Evolutionary conservation across 2,888 invertebrate species (phyloP), one percentile per base, ranked within the genome.

Genomic region (Andrena minutula): DNA sequence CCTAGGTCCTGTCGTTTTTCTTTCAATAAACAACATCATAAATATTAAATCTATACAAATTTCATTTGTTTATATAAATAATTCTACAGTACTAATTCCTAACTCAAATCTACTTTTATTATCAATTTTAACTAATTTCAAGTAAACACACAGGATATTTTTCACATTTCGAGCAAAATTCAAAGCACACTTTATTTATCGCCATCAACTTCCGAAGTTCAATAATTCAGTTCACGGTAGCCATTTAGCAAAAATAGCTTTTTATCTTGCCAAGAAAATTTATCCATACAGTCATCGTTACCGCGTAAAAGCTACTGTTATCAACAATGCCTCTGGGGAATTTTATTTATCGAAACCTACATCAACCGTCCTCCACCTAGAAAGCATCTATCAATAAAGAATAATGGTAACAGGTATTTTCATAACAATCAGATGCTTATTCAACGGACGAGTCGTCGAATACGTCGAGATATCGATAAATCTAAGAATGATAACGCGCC

Each of bases 341-440:
- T 68, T 63, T 56, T 47, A 26, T 75, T 68, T 30, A 68, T 61
- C 60, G 2, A 20, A 41, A 41, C 12, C 12, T 20, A 32, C 5
- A 30, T 20, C 10, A 12, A 20, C 0, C 23, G 26, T 12, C 2
- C 6, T 10, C 23, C 26, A 58, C 12, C 7, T 8, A 1, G 2
- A 51, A 4, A 7, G 8, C 2, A 6, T 2, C 4, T 61, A 10
- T 4, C 1, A 56, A 30, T 20, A n/a, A 32, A 32, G 16, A 41
- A 26, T 23, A 10, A 20, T 23, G 10, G 23, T 20, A 10, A 56
- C 20, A 23, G 10, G 10, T 23, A 10, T 20, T 56, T 23, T 23
- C 56, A 56, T 56, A 56, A 23, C 4, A 26, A 56, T 10, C 8
- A 23, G 4, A 20, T 20, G 20, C 26, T 3, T 10, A 23, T 56